Percentiles rank a stretch among this genome's conserved stretches.
Evolutionary conservation across 2,888 invertebrate species (phyloP).

Genomic region (Arge pagana): DNA sequence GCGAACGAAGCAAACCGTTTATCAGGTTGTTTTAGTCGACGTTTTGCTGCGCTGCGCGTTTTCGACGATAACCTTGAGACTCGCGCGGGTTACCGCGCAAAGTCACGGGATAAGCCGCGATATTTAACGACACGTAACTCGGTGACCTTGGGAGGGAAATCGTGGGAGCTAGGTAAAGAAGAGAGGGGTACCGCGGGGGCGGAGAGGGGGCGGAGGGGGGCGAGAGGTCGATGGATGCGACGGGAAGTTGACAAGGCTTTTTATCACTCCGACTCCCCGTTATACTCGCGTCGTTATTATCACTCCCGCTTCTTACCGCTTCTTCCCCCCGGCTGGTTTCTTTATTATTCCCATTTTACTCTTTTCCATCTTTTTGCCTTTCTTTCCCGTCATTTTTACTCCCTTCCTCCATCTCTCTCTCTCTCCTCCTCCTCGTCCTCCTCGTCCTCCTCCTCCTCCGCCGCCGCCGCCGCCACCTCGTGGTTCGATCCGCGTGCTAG

Average conservation of each 20-base stretch:
- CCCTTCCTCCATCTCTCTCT: neutral
- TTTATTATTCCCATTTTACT: neutral
- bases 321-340: too few species aligned
- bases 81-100: constrained; percentile 9
- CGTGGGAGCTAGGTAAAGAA: too few species aligned
- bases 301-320: too few species aligned
- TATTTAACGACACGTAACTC: constrained; percentile 12
- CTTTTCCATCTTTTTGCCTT: neutral
- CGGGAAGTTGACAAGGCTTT: constrained; percentile 58
- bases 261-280: constrained; percentile 31
- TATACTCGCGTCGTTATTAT: too few species aligned
- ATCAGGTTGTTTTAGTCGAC: too few species aligned
- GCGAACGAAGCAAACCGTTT: too few species aligned
- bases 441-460: neutral
- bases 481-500: neutral
- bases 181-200: too few species aligned
- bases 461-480: neutral
- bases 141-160: constrained; percentile 20
- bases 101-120: constrained; percentile 5
- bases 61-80: constrained; percentile 20
- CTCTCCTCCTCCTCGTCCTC: neutral
- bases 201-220: too few species aligned
- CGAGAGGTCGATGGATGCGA: constrained; percentile 45
- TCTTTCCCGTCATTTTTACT: neutral
- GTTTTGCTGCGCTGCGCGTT: too few species aligned